These are phyloP conservation scores for Melinaea menophilus DNA, from an alignment of 2,888 invertebrate species.

Conservation along the genomic window DNA sequence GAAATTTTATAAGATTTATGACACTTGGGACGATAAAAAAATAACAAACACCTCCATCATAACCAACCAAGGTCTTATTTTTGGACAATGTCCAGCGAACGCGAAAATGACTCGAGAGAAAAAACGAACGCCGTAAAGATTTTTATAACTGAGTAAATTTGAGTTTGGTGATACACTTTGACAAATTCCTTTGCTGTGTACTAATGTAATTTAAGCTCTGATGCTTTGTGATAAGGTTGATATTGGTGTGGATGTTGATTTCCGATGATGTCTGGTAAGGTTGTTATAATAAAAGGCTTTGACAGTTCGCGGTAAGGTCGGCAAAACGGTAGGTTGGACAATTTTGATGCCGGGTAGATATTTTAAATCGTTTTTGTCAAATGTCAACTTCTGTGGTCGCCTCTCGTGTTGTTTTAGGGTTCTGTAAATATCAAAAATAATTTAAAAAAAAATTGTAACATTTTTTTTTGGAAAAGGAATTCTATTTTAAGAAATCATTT, in stretches of 20 bases:
- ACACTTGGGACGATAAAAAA: not conserved
- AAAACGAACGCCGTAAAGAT: slow-evolving; percentile 49
- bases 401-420: slow-evolving; percentile 40
- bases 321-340: slow-evolving; percentile 72
- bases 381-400: slow-evolving; percentile 75
- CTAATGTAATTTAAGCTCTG: slow-evolving; percentile 23
- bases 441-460: not conserved
- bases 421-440: slow-evolving; percentile 28
- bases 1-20: not conserved
- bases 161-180: slow-evolving; percentile 61
- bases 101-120: slow-evolving; percentile 36
- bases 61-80: slow-evolving; percentile 18
- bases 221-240: slow-evolving; percentile 22
- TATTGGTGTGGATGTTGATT: slow-evolving; percentile 24
- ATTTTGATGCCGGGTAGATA: slow-evolving; percentile 69
- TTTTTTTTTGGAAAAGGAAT: too few relatives aligned
- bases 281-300: slow-evolving; percentile 58
- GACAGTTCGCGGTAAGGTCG: slow-evolving; percentile 74
- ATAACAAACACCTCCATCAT: slow-evolving; percentile 2
- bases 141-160: slow-evolving; percentile 70
- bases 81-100: slow-evolving; percentile 34
- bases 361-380: slow-evolving; percentile 70
- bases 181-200: slow-evolving; percentile 29
- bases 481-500: too few relatives aligned
- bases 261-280: slow-evolving; percentile 25